Evolutionary conservation across 2,888 invertebrate species (phyloP).

Genomic region (Catocala sponsa): DNA sequence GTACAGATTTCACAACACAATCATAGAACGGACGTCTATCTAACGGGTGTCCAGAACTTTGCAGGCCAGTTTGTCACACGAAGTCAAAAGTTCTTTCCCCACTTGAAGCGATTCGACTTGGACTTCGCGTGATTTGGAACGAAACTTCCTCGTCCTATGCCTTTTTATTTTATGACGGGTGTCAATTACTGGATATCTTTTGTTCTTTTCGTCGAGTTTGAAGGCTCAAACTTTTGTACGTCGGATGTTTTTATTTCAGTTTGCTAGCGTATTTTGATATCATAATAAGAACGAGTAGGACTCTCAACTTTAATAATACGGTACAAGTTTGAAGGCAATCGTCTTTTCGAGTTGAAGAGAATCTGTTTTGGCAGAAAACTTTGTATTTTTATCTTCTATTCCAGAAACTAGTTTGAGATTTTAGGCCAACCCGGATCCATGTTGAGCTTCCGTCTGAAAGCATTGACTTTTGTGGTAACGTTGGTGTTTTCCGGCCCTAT

Average conservation of each 20-base stretch:
- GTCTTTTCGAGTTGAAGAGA: conserved; percentile 34
- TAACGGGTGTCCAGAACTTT: conserved; percentile 56
- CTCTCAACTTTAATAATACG: conserved; percentile 29
- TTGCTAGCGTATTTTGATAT: conserved; percentile 45
- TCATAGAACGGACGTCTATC: conserved; percentile 40
- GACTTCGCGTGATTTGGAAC: conserved; percentile 56
- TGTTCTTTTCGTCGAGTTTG: conserved; percentile 55
- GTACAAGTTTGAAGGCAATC: conserved; percentile 22
- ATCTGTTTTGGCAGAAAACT: conserved; percentile 36
- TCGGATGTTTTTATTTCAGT: conserved; percentile 49
- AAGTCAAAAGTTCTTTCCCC: conserved; percentile 61
- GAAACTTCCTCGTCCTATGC: conserved; percentile 55
- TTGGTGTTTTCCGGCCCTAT: conserved; percentile 36
- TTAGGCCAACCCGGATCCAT: conserved; percentile 25
- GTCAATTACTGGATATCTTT: conserved; percentile 66
- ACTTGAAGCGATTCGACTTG: conserved; percentile 55
- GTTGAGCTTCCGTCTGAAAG: conserved; percentile 30
- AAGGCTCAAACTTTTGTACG: conserved; percentile 48
- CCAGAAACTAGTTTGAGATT: conserved; percentile 20
- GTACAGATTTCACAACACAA: conserved; percentile 41
- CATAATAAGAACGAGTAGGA: conserved; percentile 36
- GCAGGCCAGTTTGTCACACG: conserved; percentile 65
- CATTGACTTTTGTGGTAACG: conserved; percentile 24
- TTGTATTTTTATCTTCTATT: conserved; percentile 31
- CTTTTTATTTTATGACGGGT: conserved; percentile 66